Conservation (phyloP, 2,113 vertebrate species). For the Heterotilapia buettikoferi region DNA sequence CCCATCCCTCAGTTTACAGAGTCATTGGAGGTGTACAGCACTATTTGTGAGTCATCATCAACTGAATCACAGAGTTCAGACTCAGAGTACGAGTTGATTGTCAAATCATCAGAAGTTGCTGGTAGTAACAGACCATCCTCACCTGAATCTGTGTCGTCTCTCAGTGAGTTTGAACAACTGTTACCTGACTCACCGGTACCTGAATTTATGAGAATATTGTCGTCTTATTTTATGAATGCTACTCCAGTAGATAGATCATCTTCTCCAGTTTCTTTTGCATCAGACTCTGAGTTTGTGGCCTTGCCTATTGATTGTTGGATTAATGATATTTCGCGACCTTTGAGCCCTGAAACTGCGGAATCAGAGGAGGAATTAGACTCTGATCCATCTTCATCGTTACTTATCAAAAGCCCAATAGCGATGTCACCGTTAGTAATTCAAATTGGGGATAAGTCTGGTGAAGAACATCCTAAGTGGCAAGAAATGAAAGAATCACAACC, state of each 20-base stretch:
- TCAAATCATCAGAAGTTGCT: conserved; percentile 19
- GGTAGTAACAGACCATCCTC: conserved; percentile 54
- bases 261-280: conserved; percentile 50
- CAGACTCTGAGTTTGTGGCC: conserved; percentile 50
- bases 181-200: conserved; percentile 56
- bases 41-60: conserved; percentile 23
- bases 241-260: conserved; percentile 11
- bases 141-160: conserved; percentile 53
- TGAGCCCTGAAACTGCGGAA: conserved; percentile 28
- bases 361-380: conserved; percentile 14
- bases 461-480: neutral
- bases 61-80: conserved; percentile 36
- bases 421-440: neutral
- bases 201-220: conserved; percentile 53
- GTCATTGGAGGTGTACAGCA: neutral
- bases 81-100: conserved; percentile 27
- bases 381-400: neutral
- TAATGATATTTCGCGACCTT: conserved; percentile 29
- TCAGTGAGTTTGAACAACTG: conserved; percentile 5
- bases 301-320: conserved; percentile 48
- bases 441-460: neutral
- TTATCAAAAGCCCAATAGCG: neutral
- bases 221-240: conserved; percentile 49
- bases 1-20: conserved; percentile 47
- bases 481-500: neutral